Evolutionary conservation across 23 tunicate genomes (phyloP), one percentile per base, ranked within the genome.

Genomic region (Trididemnum clinides): DNA sequence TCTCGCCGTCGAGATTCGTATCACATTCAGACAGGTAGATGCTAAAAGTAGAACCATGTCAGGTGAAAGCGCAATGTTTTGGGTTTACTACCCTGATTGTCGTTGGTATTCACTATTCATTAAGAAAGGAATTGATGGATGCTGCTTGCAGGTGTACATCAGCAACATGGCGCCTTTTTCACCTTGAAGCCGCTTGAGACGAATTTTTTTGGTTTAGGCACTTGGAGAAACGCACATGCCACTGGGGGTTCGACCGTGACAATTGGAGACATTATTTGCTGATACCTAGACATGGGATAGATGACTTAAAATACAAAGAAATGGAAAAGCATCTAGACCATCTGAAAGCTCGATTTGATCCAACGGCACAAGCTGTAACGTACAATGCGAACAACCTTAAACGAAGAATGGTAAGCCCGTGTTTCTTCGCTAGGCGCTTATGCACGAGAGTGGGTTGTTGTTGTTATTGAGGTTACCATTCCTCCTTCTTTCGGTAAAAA

Each of bases 231-330:
- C 82, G 87, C 57, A 92, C 91, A 2, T 92, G 97, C 58, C 97
- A 92, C 64, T 92, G 97, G 97, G 97, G 97, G 18, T 92, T 92
- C 57, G 91, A 87, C 64, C 91, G 91, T 0, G 91, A 92, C 32
- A 87, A 87, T 69, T 92, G 97, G 97, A 28, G 97, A 78, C 84
- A 57, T 71, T 92, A 92, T 33, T 28, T 92, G 34, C 72, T 92
- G 51, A 34, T 92, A 1, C 91, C 97, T 0, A 82, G 88, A 82
- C 78, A 92, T 33, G 57, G 18, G 27, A 33, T 30, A 33, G 80
- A 92, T 7, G 39, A 33, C 35, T 33, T 35, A 3, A 77, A 87
- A 58, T 82, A 37, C 33, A 64, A 58, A 19, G 97, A 87, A 25
- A 49, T 64, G 4, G 85, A 92, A 51, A 92, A 83, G 38, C 64